Percentiles rank a stretch among this genome's conserved stretches.
phyloP scores from a whole-genome alignment of 1,140 invertebrate genomes.

The Conopomorpha cramerella region DNA sequence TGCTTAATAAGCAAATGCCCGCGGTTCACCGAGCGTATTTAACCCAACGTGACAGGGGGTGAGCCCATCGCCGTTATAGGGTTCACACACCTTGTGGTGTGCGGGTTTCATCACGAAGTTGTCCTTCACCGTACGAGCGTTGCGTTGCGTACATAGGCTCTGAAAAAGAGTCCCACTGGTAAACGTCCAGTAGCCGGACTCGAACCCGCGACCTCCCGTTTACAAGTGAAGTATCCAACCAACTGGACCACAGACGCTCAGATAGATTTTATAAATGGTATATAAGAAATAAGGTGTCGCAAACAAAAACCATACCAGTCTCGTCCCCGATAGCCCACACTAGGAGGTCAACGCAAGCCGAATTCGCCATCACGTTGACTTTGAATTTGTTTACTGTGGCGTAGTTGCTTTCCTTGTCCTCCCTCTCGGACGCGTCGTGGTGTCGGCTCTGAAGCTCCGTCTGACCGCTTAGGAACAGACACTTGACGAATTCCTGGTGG shows the following conservation, averaged over 20 bases:
- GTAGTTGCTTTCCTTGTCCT: slow-evolving; percentile 78
- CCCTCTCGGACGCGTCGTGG: slow-evolving; percentile 80
- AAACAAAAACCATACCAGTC: slow-evolving; percentile 71
- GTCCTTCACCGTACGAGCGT: too few relatives aligned
- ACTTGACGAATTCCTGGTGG: slow-evolving; percentile 70
- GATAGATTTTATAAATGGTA: neutral
- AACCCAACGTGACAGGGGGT: too few relatives aligned
- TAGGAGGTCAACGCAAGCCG: slow-evolving; percentile 94
- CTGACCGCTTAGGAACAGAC: slow-evolving; percentile 88
- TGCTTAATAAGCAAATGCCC: too few relatives aligned
- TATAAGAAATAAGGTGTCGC: neutral
- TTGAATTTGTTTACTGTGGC: slow-evolving; percentile 88
- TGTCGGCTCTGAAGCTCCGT: slow-evolving; percentile 86
- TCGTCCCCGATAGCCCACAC: slow-evolving; percentile 98
- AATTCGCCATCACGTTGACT: slow-evolving; percentile 95
- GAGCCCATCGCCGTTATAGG: too few relatives aligned
- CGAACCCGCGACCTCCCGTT: neutral
- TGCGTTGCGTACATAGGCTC: too few relatives aligned
- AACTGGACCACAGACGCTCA: neutral
- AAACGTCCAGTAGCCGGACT: neutral
- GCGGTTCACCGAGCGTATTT: too few relatives aligned
- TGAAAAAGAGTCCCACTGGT: neutral
- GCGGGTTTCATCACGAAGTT: too few relatives aligned
- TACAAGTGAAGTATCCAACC: neutral
- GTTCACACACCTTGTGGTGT: too few relatives aligned